Percentiles rank a stretch among this genome's conserved stretches.
Evolutionary conservation across 2,888 invertebrate genomes (phyloP).

Genomic region (Acleris sparsana): DNA sequence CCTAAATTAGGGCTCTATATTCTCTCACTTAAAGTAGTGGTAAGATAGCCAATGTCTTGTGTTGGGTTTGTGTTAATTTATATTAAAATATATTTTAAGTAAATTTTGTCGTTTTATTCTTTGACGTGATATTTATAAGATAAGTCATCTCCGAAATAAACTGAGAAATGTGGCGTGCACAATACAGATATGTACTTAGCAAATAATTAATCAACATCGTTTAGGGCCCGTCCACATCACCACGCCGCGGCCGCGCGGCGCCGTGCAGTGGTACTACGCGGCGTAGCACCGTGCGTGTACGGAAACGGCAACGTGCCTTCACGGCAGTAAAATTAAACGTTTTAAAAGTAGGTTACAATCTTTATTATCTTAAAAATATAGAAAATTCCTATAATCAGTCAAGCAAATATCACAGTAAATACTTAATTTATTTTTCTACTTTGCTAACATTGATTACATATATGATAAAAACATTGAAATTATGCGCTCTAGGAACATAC

Average conservation of each 20-base stretch:
- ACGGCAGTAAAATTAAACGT: no score
- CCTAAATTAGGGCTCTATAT: conserved; percentile 83
- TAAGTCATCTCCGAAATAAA: no score
- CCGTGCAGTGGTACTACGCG: no score
- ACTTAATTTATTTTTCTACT: conserved; percentile 23
- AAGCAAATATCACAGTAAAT: conserved; percentile 72
- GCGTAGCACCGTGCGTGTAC: no score
- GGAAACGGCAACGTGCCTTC: no score
- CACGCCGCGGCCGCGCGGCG: no score
- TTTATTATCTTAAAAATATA: conserved; percentile 58
- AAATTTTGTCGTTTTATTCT: conserved; percentile 41
- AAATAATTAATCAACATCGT: no score
- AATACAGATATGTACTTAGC: no score
- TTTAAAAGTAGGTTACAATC: conserved; percentile 23
- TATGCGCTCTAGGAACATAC: not conserved
- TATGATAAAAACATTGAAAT: conserved; percentile 4
- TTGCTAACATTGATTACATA: conserved; percentile 1
- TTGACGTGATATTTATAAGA: not conserved
- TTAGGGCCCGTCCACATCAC: no score
- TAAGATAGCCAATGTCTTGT: conserved; percentile 76
- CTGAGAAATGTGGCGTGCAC: no score
- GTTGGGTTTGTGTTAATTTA: conserved; percentile 83
- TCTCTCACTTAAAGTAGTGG: conserved; percentile 72
- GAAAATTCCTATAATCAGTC: conserved; percentile 64
- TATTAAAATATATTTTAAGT: conserved; percentile 80